Evolutionary conservation across 2,797 vertebrate species (phyloP).

Genomic region (Macroramphosus scolopax): DNA sequence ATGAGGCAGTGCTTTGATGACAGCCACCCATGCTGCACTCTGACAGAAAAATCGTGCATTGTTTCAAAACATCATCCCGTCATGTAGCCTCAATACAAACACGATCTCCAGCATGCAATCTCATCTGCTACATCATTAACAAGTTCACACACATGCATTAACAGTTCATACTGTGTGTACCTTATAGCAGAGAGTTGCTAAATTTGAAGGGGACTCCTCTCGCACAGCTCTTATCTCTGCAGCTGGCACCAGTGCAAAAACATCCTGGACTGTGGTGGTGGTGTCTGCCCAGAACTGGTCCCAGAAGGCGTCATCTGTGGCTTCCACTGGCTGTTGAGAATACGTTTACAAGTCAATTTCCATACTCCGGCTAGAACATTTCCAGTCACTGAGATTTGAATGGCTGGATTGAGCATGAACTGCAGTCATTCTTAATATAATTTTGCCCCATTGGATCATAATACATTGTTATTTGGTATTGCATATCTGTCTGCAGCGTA

Average conservation of each 20-base stretch:
- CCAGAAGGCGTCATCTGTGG: slow-evolving; percentile 97
- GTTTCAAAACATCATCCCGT: slow-evolving; percentile 16
- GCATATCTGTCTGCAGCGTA: slow-evolving; percentile 6
- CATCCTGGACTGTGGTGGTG: slow-evolving; percentile 94
- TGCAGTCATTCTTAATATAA: no score
- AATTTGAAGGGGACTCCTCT: slow-evolving; percentile 96
- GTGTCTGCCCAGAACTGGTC: slow-evolving; percentile 98
- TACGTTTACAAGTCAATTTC: slow-evolving; percentile 14
- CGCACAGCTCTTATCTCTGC: slow-evolving; percentile 97
- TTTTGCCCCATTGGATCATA: no score
- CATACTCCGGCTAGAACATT: slow-evolving; percentile 4
- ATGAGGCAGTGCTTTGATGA: no score
- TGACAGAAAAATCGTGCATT: slow-evolving; percentile 12
- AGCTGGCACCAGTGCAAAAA: slow-evolving; percentile 95
- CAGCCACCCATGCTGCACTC: no score
- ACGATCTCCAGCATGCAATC: neutral
- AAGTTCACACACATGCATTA: neutral
- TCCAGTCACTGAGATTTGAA: neutral
- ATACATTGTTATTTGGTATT: neutral
- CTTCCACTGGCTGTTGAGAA: slow-evolving; percentile 88
- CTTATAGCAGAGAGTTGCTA: slow-evolving; percentile 98
- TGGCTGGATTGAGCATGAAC: no score
- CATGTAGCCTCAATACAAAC: neutral
- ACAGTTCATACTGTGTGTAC: slow-evolving; percentile 66
- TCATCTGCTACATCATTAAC: neutral